Evolutionary conservation across 2,888 invertebrate species (phyloP).

Genomic region (Chymomyza amoena): DNA sequence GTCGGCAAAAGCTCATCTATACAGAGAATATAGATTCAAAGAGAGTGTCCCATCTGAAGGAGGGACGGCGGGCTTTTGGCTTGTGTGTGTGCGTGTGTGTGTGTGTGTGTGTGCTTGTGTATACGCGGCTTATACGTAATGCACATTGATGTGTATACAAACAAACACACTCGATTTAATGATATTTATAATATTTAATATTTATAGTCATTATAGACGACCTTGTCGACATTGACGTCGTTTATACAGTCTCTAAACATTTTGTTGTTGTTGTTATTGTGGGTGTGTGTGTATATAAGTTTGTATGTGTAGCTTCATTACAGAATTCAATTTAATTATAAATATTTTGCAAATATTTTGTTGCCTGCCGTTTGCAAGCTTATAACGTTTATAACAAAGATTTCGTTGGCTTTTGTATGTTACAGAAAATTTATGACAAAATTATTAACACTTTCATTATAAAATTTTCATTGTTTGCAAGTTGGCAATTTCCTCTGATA

Average conservation of each 20-base stretch:
- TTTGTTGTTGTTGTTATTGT: constrained; percentile 13
- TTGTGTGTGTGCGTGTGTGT: no score
- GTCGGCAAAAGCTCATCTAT: background rate
- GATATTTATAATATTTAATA: constrained; percentile 7
- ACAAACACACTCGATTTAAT: constrained; percentile 7
- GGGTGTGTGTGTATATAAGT: constrained; percentile 18
- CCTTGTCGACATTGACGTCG: background rate
- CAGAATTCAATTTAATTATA: constrained; percentile 37
- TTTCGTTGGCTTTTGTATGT: constrained; percentile 1
- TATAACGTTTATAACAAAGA: constrained; percentile 21
- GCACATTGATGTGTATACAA: constrained; percentile 1
- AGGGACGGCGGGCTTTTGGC: no score
- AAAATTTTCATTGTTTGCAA: constrained; percentile 62
- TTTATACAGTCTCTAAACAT: background rate
- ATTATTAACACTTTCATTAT: constrained; percentile 70
- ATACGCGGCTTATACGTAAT: background rate
- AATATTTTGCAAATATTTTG: constrained; percentile 55
- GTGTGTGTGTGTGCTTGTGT: background rate
- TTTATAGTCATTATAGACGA: background rate
- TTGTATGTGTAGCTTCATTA: constrained; percentile 31
- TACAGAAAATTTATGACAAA: constrained; percentile 59
- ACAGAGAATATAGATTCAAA: no score
- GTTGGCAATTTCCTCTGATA: background rate
- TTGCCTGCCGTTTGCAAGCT: constrained; percentile 31
- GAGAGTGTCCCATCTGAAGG: no score